Evolutionary conservation across 2,888 invertebrate genomes (phyloP).

Genomic region (Molanna angustata): DNA sequence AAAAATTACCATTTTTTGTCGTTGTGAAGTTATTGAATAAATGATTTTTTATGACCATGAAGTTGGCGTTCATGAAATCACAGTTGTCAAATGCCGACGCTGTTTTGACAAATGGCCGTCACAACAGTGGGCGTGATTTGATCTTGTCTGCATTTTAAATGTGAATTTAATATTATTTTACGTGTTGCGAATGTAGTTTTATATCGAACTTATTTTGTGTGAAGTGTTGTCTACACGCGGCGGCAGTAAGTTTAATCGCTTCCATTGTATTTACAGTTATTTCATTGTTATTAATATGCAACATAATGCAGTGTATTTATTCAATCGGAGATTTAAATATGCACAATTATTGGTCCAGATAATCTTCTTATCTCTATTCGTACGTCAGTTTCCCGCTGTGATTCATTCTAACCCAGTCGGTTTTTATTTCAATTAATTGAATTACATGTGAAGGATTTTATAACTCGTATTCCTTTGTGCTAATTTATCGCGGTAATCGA

Average conservation of each 20-base stretch:
- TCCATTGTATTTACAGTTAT: slow-evolving; percentile 21
- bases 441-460: no score
- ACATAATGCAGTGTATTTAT: no score
- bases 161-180: slow-evolving; percentile 12
- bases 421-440: no score
- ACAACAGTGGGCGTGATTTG: slow-evolving; percentile 30
- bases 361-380: no score
- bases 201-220: slow-evolving; percentile 3
- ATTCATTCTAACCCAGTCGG: no score
- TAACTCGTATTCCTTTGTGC: no score
- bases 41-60: slow-evolving; percentile 1
- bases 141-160: slow-evolving; percentile 22
- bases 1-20: no score
- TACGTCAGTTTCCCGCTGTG: no score
- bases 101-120: slow-evolving; percentile 32
- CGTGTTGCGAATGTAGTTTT: slow-evolving; percentile 17
- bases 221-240: slow-evolving; percentile 15
- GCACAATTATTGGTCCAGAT: no score
- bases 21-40: no score
- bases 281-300: slow-evolving; percentile 25
- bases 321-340: no score
- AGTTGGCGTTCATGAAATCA: slow-evolving; percentile 13
- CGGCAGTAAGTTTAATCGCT: slow-evolving; percentile 14
- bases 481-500: no score
- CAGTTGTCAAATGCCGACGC: slow-evolving; percentile 28